Evolutionary conservation across 2,888 invertebrate species (phyloP), one percentile per base, ranked within the genome.

Genomic region (Orthonevra nobilis): DNA sequence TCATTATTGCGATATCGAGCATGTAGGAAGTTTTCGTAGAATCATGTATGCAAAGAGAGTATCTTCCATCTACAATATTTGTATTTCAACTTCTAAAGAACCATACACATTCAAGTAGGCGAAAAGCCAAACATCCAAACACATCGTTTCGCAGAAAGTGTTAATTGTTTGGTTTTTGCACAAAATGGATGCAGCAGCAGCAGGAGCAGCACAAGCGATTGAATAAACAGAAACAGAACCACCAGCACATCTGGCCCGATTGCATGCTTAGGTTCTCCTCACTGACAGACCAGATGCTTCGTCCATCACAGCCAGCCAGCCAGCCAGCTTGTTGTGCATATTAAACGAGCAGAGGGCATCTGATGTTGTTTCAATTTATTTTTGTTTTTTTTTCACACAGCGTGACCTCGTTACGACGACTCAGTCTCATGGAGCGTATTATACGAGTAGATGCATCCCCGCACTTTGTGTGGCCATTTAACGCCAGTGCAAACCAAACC

Each of bases 391-490:
- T 60, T 52, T 70, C 60, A 50, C 77, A 58, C 63, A 77, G 38
- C 15, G 17, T 70, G 77, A 77, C 77, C 77, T 77, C 63, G 52
- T 64, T 64, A 70, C 54, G 77, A n/a, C n/a, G n/a, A n/a, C n/a
- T n/a, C n/a, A n/a, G n/a, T n/a, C n/a, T n/a, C n/a, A n/a, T n/a
- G n/a, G n/a, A n/a, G 64, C 58, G 20, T 69, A 12, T 54, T 46
- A 46, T 56, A 42, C 14, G 44, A 46, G 36, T 28, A 32, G 28
- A 19, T 23, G 1, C 52, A 9, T 1, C 40, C 40, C 19, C 63
- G 10, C 40, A 34, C 19, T n/a, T n/a, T n/a, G n/a, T 30, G 48
- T 26, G 73, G 68, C 52, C 66, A 54, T 74, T 74, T 74, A 32
- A 60, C 50, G 60, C 48, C 66, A 50, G 14, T 36, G 19, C 46